Percentiles rank a stretch among this genome's conserved stretches.
Conservation (phyloP, 2,113 vertebrate species). For the Oncorhynchus clarkii region DNA sequence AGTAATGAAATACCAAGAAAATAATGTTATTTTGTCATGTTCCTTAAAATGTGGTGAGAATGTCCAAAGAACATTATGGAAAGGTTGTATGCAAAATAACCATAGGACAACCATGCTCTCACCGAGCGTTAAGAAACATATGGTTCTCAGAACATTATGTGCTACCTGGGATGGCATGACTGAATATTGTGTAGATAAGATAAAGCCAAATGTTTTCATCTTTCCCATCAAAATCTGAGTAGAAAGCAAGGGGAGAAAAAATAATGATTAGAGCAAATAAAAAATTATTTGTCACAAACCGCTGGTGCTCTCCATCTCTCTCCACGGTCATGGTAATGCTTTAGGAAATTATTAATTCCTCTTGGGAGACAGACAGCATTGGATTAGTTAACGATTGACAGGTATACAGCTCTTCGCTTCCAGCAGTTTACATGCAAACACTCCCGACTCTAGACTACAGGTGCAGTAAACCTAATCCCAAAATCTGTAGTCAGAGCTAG, state of each 20-base stretch:
- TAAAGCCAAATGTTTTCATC: neutral
- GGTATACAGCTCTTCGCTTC: conserved; percentile 3
- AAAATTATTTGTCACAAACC: neutral
- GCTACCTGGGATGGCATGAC: neutral
- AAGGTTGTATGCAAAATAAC: too few relatives aligned
- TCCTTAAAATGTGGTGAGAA: too few relatives aligned
- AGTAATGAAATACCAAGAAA: too few relatives aligned
- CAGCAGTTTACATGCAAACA: conserved; percentile 8
- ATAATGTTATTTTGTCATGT: too few relatives aligned
- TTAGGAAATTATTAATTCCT: conserved; percentile 12
- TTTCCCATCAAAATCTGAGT: neutral
- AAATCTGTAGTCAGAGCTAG: neutral
- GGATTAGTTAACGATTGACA: conserved; percentile 25
- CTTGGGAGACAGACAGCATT: conserved; percentile 6
- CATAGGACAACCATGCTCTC: too few relatives aligned
- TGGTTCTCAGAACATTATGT: neutral
- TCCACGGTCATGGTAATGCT: neutral
- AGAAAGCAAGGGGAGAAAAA: neutral
- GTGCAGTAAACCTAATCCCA: conserved; percentile 12
- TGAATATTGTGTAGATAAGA: neutral
- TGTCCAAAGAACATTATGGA: too few relatives aligned
- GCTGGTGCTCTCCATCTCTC: conserved; percentile 25
- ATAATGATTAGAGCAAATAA: neutral
- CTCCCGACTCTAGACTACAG: conserved; percentile 18
- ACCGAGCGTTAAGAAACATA: too few relatives aligned